Evolutionary conservation across 1,140 invertebrate species (phyloP).

Genomic region (Drosophila elegans): DNA sequence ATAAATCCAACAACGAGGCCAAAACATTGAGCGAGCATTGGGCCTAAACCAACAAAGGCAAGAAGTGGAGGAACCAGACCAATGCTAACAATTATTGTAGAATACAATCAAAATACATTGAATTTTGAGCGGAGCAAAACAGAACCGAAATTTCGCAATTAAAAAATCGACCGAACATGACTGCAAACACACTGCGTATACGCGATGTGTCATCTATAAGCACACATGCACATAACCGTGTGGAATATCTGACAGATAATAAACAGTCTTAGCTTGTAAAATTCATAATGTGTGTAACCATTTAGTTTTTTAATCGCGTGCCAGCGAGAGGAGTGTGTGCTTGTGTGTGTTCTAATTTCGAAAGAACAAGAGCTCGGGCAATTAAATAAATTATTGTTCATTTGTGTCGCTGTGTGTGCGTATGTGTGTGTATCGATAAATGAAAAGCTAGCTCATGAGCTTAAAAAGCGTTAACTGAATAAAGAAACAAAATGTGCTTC

Average conservation of each 20-base stretch:
- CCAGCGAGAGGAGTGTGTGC: constrained; percentile 4
- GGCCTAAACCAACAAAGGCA: constrained; percentile 33
- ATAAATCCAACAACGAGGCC: constrained; percentile 46
- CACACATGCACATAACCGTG: constrained; percentile 12
- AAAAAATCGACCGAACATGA: background rate
- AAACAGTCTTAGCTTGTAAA: constrained; percentile 31
- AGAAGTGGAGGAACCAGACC: constrained; percentile 10
- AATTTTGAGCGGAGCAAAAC: constrained; percentile 3
- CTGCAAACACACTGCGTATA: constrained; percentile 28
- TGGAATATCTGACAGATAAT: constrained; percentile 41
- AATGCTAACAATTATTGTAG: constrained; percentile 6
- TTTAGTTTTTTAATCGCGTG: constrained; percentile 52
- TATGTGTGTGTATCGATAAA: constrained; percentile 57
- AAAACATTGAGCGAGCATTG: constrained; percentile 54
- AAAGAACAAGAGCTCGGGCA: constrained; percentile 61
- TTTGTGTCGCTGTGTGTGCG: constrained; percentile 44
- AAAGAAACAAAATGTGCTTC: constrained; percentile 37
- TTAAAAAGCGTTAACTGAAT: constrained; percentile 69
- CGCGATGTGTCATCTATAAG: constrained; percentile 40
- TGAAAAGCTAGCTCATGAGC: constrained; percentile 60
- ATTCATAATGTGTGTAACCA: constrained; percentile 27
- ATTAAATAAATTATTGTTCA: constrained; percentile 83
- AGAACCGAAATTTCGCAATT: constrained; percentile 15
- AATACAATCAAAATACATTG: constrained; percentile 10
- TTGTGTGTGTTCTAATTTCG: constrained; percentile 50